A percentile compares a stretch with the other conserved stretches of the same genome.
Conservation (phyloP, 2,113 vertebrate species). For the Verasper variegatus region DNA sequence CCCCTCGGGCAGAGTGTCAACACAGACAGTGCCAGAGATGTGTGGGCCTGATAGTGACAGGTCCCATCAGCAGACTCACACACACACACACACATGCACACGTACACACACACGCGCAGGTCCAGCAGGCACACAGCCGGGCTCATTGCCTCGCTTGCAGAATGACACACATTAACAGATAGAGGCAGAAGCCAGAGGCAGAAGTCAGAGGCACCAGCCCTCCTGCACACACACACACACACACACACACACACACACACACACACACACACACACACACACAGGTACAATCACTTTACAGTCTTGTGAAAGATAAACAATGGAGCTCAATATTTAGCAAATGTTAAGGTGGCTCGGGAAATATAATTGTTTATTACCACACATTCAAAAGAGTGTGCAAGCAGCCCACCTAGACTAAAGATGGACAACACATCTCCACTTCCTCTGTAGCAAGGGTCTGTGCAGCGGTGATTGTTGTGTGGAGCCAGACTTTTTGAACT, state of each 20-base stretch:
- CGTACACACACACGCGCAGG: slow-evolving; percentile 39
- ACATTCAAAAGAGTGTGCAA: neutral
- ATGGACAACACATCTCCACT: too few species aligned
- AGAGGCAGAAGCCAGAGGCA: slow-evolving; percentile 75
- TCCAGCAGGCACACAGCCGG: slow-evolving; percentile 76
- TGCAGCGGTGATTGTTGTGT: too few species aligned
- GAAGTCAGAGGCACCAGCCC: slow-evolving; percentile 63
- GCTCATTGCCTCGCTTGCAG: slow-evolving; percentile 75
- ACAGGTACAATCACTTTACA: slow-evolving; percentile 20
- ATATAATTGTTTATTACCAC: neutral
- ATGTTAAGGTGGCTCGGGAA: neutral
- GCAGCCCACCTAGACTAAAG: too few species aligned
- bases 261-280: slow-evolving; percentile 32
- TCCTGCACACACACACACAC: slow-evolving; percentile 18
- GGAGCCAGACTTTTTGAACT: too few species aligned
- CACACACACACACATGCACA: slow-evolving; percentile 39
- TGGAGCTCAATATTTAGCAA: slow-evolving; percentile 10
- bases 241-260: slow-evolving; percentile 21
- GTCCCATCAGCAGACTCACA: slow-evolving; percentile 81
- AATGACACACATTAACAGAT: slow-evolving; percentile 79
- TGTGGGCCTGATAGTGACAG: slow-evolving; percentile 91
- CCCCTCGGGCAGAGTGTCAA: slow-evolving; percentile 90
- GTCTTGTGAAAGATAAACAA: slow-evolving; percentile 30
- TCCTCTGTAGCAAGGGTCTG: too few species aligned
- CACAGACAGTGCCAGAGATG: slow-evolving; percentile 93